phyloP scores from a whole-genome alignment of 2,113 vertebrate genomes.

The Clupea harengus region DNA sequence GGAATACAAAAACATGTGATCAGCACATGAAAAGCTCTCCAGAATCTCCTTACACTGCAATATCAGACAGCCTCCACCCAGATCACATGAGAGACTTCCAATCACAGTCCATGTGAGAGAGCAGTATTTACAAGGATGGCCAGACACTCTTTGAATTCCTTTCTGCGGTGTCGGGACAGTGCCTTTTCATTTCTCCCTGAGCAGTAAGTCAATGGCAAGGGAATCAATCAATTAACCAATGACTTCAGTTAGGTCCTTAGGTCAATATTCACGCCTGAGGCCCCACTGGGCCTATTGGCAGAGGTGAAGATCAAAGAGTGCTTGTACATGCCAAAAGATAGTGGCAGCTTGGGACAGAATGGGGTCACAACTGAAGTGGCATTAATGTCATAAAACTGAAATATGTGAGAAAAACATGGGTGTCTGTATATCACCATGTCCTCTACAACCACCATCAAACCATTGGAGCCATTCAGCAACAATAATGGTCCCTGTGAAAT shows the following conservation, averaged over 20 bases:
- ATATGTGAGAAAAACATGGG: not conserved
- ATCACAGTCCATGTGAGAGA: not conserved
- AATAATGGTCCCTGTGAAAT: not conserved
- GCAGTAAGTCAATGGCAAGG: not conserved
- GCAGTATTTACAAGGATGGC: not conserved
- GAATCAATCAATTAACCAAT: conserved; percentile 6
- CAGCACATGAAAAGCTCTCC: not conserved
- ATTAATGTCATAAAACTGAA: conserved; percentile 6
- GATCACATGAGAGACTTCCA: not conserved
- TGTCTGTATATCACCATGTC: not conserved
- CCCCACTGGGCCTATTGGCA: conserved; percentile 27
- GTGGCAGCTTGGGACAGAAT: not conserved
- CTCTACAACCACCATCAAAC: not conserved
- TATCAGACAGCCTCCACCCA: not conserved
- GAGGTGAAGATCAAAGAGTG: not conserved
- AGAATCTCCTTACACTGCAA: not conserved
- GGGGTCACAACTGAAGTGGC: not conserved
- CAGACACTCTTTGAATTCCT: not conserved
- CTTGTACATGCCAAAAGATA: not conserved
- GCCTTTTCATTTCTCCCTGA: not conserved
- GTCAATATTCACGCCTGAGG: conserved; percentile 29
- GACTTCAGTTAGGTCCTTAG: conserved; percentile 19
- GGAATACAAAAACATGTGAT: not conserved
- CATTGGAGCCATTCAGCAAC: not conserved
- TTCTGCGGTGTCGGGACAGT: not conserved